Evolutionary conservation across 1,140 invertebrate genomes (phyloP), one percentile per base, ranked within the genome.

Genomic region (Drosophila ercepeae): DNA sequence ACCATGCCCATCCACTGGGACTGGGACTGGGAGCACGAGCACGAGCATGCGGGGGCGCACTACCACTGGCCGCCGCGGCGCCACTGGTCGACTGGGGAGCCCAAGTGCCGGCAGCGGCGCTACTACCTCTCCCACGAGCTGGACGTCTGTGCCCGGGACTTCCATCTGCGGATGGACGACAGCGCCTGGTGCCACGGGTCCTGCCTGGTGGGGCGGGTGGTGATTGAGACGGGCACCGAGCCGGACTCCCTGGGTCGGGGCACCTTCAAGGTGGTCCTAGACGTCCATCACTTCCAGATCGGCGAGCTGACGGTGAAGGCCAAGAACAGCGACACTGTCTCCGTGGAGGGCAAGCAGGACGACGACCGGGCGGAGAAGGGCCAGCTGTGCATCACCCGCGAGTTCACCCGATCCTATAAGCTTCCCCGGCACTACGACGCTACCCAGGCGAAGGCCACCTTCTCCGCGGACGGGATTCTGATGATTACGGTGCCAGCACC

Each of bases 401-500:
- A 88, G 44, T 91, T 91, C 3, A 73, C 82, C 4, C 68, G 89
- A 4, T 71, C 72, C 70, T 91, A 90, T 54, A 90, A 89, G 73
- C 76, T 91, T 44, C 89, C 89, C 0, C 58, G 89, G 5, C 82
- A 90, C 65, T 91, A 91, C 39, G 89, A 91, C 51, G 81, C 84
- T 23, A 91, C 89, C n/a, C 67, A 64, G 52, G 86, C 89, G 4
- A 65, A 72, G 39, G 84, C 89, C 44, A 91, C 82, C n/a, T 79
- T 89, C 46, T 91, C 89, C 18, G 81, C 86, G 21, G 89, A 91
- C 52, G 89, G 89, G 34, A 89, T 91, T 53, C 68, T 91, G 19
- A 89, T 86, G 73, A 82, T 91, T 9, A 89, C 77, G 58, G 89
- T 91, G 64, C 86, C 89, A 52, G 84, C 89, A 75, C 89, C 89